A percentile compares a stretch with the other conserved stretches of the same genome.
These are phyloP conservation scores for Gallirallus australis DNA, from an alignment of 2,797 vertebrate species.

Conservation along the genomic window DNA sequence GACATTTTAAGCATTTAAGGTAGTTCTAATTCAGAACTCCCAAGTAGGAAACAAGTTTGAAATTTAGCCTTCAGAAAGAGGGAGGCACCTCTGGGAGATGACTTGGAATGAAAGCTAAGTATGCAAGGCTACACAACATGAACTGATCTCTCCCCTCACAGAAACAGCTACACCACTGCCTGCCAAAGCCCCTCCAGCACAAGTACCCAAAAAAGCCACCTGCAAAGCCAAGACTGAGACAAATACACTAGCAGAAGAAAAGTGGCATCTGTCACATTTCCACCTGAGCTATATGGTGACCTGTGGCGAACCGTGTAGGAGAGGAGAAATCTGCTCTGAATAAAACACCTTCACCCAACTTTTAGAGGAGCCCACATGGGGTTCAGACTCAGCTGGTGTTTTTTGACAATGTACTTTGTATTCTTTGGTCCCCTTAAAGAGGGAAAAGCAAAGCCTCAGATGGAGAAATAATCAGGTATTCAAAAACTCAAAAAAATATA, in stretches of 20 bases:
- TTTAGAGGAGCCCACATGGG: neutral
- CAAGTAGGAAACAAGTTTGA: slow-evolving; percentile 5
- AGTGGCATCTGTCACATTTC: neutral
- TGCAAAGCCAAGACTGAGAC: neutral
- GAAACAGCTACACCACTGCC: neutral
- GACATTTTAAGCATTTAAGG: neutral
- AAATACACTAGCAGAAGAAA: slow-evolving; percentile 2
- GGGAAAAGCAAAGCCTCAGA: slow-evolving; percentile 15
- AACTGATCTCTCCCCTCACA: neutral
- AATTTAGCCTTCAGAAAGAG: neutral
- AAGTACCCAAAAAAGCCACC: neutral
- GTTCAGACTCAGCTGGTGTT: neutral
- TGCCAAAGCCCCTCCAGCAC: neutral
- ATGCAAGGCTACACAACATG: neutral
- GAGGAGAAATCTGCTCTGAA: neutral
- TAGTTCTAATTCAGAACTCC: slow-evolving; percentile 17
- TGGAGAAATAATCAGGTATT: neutral
- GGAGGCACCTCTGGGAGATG: neutral
- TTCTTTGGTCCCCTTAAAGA: neutral
- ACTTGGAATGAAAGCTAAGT: neutral
- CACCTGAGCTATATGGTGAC: neutral
- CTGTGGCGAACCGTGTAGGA: fast-evolving
- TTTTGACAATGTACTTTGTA: neutral
- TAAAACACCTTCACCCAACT: neutral
- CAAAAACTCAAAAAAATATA: slow-evolving; percentile 25